Base-by-base conservation (phyloP, 2,888 invertebrate genomes). In the Hypselothyrea guttata region DNA sequence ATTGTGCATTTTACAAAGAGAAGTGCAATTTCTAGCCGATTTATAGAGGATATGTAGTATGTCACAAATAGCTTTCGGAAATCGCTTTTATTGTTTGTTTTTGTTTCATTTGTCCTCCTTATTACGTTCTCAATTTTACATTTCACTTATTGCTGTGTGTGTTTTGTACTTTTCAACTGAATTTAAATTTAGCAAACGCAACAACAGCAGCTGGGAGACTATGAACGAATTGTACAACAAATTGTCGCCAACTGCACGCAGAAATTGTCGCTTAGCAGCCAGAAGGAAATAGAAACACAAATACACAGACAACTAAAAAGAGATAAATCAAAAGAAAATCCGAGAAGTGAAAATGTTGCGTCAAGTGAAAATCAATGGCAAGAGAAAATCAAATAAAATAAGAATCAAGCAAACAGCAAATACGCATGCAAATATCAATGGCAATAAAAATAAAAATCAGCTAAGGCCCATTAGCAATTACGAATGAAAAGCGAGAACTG, bases 191-290 rank as follows among this genome's bases (percentile, higher is more conserved):
- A 78, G 78, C 45, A 35, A 54, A 27, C 42, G 9, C 28, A 31
- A 35, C 28, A 34, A 52, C 45, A 42, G 34, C 31, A 15, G 13
- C 28, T 16, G 22, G 8, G 51, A 54, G 15, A 31, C 74, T 48
- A 75, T 82, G 74, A 75, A 51, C 53, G 53, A 64, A 60, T 68
- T 75, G 71, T 68, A 78, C 59, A 71, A 60, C 66, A 68, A 49
- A 22, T 22, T 75, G 78, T 78, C 74, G 68, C 63, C 83, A 82
- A 78, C 61, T 78, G 79, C 78, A 82, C 75, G 75, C 75, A 60
- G 56, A 65, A 46, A 54, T 56, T 38, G 53, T 55, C 59, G 75
- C 66, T 59, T 72, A 77, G 81, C 77, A 42, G 61, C 52, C 35
- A 41, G 11, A 28, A 34, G 27, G 8, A n/a, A 22, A n/a, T n/a